phyloP scores from a whole-genome alignment of 2,113 vertebrate species.

The Pterocles gutturalis region DNA sequence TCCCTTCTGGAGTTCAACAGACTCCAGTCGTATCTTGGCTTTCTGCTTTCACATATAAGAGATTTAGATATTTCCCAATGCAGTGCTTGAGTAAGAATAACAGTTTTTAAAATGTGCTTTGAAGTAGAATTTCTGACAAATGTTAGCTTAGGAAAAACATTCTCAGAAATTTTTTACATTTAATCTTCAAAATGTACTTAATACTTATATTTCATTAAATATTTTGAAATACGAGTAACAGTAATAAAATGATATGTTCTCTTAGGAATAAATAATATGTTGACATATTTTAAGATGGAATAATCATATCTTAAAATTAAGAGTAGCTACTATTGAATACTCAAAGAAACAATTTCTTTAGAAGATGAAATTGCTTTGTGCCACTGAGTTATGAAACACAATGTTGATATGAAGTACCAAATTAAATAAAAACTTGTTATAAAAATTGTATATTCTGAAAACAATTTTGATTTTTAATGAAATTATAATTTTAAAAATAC shows the following conservation, averaged over 20 bases:
- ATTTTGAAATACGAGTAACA: background rate
- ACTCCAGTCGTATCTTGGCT: background rate
- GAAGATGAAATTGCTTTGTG: background rate
- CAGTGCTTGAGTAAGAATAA: background rate
- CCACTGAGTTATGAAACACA: background rate
- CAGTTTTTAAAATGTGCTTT: background rate
- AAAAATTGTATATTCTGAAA: background rate
- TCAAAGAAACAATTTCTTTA: background rate
- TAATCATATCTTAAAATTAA: background rate
- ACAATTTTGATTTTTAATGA: accelerated
- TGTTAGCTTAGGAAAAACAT: background rate
- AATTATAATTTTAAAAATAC: background rate
- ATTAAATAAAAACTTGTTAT: background rate
- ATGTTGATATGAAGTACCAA: background rate
- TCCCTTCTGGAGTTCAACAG: background rate
- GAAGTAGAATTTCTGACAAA: background rate
- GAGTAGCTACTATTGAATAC: background rate
- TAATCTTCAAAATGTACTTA: background rate
- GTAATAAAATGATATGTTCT: background rate
- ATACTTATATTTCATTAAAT: background rate
- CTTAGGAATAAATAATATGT: background rate
- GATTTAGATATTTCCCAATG: background rate
- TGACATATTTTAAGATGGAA: background rate
- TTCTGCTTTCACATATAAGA: background rate
- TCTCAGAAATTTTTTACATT: background rate